Percentiles rank a stretch among this genome's conserved stretches.
Conservation (phyloP, 2,113 vertebrate genomes). For the Urocolius indicus region DNA sequence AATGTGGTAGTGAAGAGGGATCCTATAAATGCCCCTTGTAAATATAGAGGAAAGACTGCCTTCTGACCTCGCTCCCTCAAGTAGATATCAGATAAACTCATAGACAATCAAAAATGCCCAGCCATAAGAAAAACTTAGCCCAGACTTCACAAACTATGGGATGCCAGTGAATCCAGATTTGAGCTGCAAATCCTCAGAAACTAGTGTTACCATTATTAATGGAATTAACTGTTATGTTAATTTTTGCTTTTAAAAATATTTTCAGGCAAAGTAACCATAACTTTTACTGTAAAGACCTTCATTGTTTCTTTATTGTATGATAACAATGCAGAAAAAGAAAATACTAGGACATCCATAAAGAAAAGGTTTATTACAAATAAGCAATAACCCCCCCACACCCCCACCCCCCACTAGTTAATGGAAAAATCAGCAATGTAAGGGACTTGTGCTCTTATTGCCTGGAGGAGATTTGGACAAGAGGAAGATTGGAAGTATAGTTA, state of each 20-base stretch:
- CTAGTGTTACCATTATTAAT: background rate
- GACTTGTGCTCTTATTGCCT: background rate
- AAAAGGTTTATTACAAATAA: background rate
- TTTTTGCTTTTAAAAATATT: background rate
- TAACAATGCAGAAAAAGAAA: background rate
- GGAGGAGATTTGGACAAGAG: background rate
- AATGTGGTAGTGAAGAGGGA: background rate
- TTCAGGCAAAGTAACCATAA: background rate
- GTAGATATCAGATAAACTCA: background rate
- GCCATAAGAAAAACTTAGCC: background rate
- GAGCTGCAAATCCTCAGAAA: background rate
- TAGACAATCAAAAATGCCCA: background rate
- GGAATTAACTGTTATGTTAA: background rate
- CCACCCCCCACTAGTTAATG: background rate
- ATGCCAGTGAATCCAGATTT: background rate
- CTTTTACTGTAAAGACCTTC: background rate
- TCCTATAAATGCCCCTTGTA: background rate
- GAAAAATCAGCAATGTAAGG: background rate
- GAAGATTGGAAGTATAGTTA: background rate
- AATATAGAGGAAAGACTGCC: background rate
- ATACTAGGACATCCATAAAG: background rate
- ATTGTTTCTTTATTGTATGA: background rate
- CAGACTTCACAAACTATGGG: background rate
- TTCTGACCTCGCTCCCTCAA: background rate
- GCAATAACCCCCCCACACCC: too few species aligned